These are phyloP conservation scores for Oeneis ivallda DNA, from an alignment of 2,888 invertebrate genomes.

Conservation along the genomic window DNA sequence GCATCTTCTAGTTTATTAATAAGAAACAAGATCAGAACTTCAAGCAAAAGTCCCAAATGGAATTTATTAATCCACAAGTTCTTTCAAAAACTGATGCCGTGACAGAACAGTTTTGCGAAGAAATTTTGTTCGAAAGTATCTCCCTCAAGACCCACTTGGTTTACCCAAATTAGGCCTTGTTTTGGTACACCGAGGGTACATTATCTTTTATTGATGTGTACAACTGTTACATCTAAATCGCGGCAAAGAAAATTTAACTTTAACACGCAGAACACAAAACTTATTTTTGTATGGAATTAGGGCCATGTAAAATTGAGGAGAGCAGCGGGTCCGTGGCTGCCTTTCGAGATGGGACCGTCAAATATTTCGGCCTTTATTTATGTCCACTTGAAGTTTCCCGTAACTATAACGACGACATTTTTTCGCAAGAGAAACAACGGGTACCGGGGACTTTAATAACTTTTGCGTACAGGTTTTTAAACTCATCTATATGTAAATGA, in stretches of 20 bases:
- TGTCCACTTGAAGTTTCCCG: constrained; percentile 77
- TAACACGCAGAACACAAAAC: constrained; percentile 38
- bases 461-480: constrained; percentile 33
- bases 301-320: constrained; percentile 59
- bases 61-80: constrained; percentile 70
- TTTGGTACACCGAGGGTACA: constrained; percentile 49
- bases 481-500: constrained; percentile 33
- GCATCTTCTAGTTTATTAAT: background rate
- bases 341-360: constrained; percentile 72
- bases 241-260: constrained; percentile 39
- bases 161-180: constrained; percentile 59
- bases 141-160: constrained; percentile 45
- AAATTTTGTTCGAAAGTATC: constrained; percentile 62
- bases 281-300: constrained; percentile 42
- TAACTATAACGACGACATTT: constrained; percentile 64
- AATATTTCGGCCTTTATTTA: constrained; percentile 80
- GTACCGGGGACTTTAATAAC: constrained; percentile 33
- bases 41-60: constrained; percentile 52
- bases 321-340: constrained; percentile 52
- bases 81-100: constrained; percentile 65
- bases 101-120: constrained; percentile 67
- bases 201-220: constrained; percentile 58
- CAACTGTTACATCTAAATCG: constrained; percentile 44
- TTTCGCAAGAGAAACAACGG: constrained; percentile 53
- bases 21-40: background rate